Evolutionary conservation across 2,113 vertebrate species (phyloP).

Genomic region (Carettochelys insculpta): DNA sequence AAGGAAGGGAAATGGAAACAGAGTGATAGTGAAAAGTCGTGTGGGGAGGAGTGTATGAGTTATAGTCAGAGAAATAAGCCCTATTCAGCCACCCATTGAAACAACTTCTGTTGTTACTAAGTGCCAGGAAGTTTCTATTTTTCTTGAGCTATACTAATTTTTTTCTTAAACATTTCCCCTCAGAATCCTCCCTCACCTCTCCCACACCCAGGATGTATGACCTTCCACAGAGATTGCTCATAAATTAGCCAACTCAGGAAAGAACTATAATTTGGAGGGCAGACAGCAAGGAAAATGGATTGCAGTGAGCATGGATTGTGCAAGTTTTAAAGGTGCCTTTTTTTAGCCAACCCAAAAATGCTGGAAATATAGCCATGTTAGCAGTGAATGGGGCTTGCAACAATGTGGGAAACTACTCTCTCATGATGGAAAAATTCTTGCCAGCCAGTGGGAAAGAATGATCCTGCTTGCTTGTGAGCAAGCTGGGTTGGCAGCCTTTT

Average conservation of each 20-base stretch:
- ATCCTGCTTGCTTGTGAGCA: not conserved
- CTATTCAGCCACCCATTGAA: not conserved
- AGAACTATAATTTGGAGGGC: not conserved
- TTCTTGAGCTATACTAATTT: not conserved
- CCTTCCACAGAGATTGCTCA: constrained; percentile 36
- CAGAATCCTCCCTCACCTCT: not conserved
- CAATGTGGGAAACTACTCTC: not conserved
- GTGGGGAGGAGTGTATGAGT: not conserved
- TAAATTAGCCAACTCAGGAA: constrained; percentile 42
- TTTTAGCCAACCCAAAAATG: not conserved
- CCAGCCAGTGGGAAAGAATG: not conserved
- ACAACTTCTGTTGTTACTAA: not conserved
- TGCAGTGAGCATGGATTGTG: not conserved
- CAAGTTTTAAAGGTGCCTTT: constrained; percentile 3
- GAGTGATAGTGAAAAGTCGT: accelerated
- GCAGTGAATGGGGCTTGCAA: not conserved
- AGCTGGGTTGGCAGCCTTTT: not conserved
- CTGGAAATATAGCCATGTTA: constrained; percentile 22
- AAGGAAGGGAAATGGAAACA: not conserved
- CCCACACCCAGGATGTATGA: constrained; percentile 43
- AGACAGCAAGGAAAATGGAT: constrained; percentile 11
- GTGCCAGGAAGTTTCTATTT: not conserved
- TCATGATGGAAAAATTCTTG: not conserved
- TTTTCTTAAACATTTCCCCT: constrained; percentile 31
- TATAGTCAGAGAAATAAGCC: not conserved